Evolutionary conservation across 2,888 invertebrate species (phyloP).

Genomic region (Rhabditoides inermis): DNA sequence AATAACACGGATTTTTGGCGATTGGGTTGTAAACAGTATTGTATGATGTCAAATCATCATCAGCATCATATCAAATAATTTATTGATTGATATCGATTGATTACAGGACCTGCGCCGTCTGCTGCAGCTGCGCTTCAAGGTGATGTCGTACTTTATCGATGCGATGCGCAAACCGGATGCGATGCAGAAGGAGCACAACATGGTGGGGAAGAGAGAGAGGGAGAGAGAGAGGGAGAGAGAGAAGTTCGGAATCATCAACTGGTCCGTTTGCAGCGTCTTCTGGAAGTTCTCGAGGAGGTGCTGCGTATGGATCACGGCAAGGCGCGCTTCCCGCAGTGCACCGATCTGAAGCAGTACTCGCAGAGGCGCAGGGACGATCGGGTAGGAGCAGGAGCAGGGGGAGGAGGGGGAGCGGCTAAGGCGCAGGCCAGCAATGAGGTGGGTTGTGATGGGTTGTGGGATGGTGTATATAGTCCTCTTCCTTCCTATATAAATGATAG

Average conservation of each 20-base stretch:
- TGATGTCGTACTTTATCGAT: conserved; percentile 48
- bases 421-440: no score
- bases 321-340: background rate
- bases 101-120: conserved; percentile 21
- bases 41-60: background rate
- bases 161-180: no score
- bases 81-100: background rate
- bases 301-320: conserved; percentile 9
- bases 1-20: background rate
- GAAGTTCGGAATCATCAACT: no score
- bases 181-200: no score
- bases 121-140: conserved; percentile 38
- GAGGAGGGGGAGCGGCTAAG: background rate
- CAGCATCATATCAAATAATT: background rate
- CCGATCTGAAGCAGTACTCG: background rate
- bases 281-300: conserved; percentile 22
- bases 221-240: no score
- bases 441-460: no score
- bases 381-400: background rate
- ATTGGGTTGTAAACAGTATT: background rate
- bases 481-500: no score
- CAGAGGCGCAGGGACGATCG: background rate
- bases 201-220: no score
- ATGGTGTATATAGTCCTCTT: no score
- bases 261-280: no score